Evolutionary conservation across 1,140 invertebrate genomes (phyloP), one percentile per base, ranked within the genome.

Genomic region (Samia ricini): DNA sequence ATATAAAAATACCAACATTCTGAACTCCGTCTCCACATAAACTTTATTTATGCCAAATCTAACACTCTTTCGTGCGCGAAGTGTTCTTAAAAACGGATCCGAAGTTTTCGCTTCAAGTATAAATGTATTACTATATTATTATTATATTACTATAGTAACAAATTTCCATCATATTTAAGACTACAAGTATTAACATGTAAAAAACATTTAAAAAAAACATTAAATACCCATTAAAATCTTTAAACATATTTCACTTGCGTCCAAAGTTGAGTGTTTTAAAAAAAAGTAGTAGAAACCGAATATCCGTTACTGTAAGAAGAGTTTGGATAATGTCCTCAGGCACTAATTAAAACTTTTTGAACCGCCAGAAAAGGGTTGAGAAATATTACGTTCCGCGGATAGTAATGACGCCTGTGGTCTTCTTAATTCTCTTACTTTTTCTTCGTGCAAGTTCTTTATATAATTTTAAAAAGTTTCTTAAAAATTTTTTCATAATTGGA

Each of bases 291-390:
- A 12, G 33, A 55, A 66, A 74, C 63, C 62, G 64, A 76, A 69
- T 63, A 64, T 64, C 63, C 60, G 72, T 74, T 73, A 76, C 77
- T 78, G 79, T 74, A 77, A 72, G 76, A 81, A 79, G 79, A 77
- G 74, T 66, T 66, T 75, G 85, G 79, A 81, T 88, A 88, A 87
- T 87, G 81, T 89, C 87, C 85, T 85, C 84, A 82, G 87, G 81
- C 85, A 89, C 85, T 88, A 89, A 89, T 89, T 89, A 89, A 89
- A 89, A 89, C 84, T 88, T 89, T 83, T 66, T 72, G 74, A 83
- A 78, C 77, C 72, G 66, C 74, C 73, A 74, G 79, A 87, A 88
- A 89, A 86, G 87, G 85, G 82, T 88, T 85, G 79, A 85, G 78
- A 87, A 88, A 87, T 85, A 89, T 89, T 72, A 80, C 85, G 64